These are phyloP conservation scores for Clarias pachynema DNA, from an alignment of 2,797 vertebrate genomes.

Conservation along the genomic window DNA sequence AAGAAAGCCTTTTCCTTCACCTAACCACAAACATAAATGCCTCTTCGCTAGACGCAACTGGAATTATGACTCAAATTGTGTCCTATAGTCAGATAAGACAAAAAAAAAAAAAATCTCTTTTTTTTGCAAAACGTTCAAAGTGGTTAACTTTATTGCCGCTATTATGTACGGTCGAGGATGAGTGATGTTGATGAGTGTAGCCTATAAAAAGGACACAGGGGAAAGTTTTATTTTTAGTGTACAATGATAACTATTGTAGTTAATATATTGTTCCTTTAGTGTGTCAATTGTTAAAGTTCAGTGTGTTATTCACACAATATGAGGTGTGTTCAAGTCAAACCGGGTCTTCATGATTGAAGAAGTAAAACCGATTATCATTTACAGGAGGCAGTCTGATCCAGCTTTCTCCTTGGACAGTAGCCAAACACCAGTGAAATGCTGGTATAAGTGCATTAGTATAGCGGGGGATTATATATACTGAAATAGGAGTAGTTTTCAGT, in stretches of 20 bases:
- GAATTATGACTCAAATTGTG: not conserved
- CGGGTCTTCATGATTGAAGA: too few species aligned
- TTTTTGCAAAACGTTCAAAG: not conserved
- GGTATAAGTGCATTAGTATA: too few species aligned
- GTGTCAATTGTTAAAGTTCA: not conserved
- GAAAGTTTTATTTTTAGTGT: not conserved
- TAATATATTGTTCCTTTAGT: not conserved
- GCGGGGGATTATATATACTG: too few species aligned
- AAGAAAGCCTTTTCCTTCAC: slow-evolving; percentile 14
- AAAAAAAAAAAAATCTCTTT: not conserved
- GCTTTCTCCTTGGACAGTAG: too few species aligned
- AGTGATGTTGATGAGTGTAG: not conserved
- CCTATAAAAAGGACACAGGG: not conserved
- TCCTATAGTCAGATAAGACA: slow-evolving; percentile 2
- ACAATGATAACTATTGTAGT: not conserved
- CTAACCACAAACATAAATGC: not conserved
- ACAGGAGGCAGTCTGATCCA: too few species aligned
- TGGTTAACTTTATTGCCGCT: not conserved
- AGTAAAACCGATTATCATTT: too few species aligned
- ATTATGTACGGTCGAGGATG: not conserved
- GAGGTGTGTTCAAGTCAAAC: too few species aligned
- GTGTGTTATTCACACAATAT: not conserved
- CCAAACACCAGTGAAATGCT: too few species aligned
- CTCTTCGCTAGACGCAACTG: not conserved
- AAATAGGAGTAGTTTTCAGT: too few species aligned